Conservation (phyloP, 1,140 invertebrate species). For the Drosophila repletoides region DNA sequence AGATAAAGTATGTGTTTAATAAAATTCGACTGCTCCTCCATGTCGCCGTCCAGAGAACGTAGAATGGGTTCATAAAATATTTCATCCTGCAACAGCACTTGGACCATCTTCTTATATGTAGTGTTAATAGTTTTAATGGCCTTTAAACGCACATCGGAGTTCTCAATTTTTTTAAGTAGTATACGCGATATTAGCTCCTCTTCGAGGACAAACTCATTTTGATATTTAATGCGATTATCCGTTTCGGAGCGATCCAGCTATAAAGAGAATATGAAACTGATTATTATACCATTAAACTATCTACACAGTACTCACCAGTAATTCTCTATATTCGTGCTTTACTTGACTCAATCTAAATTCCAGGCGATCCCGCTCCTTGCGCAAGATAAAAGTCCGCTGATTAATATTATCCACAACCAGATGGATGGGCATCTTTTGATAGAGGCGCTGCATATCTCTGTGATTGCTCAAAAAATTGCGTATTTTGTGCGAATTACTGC, state of each 20-base stretch:
- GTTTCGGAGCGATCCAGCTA: conserved; percentile 49
- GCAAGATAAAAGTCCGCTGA: conserved; percentile 75
- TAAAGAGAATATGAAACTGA: too few species aligned
- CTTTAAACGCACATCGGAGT: conserved; percentile 70
- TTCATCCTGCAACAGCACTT: conserved; percentile 66
- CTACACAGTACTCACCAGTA: conserved; percentile 21
- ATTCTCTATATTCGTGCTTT: conserved; percentile 49
- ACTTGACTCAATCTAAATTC: conserved; percentile 55
- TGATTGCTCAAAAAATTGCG: conserved; percentile 69
- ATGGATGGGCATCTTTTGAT: conserved; percentile 75
- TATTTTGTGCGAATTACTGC: conserved; percentile 63
- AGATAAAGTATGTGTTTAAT: conserved; percentile 71
- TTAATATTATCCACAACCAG: conserved; percentile 77
- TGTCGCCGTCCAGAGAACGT: conserved; percentile 61
- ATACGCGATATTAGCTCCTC: conserved; percentile 58
- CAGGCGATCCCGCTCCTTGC: conserved; percentile 75
- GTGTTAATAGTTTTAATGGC: conserved; percentile 72
- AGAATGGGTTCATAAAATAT: conserved; percentile 78
- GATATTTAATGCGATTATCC: conserved; percentile 72
- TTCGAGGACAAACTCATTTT: conserved; percentile 58
- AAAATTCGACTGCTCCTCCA: conserved; percentile 72
- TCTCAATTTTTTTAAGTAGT: conserved; percentile 70
- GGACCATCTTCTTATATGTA: conserved; percentile 72
- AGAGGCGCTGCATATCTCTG: conserved; percentile 72
- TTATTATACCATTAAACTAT: background rate